These are phyloP conservation scores for Rhagoletis pomonella DNA, from an alignment of 1,140 invertebrate genomes.

Conservation along the genomic window DNA sequence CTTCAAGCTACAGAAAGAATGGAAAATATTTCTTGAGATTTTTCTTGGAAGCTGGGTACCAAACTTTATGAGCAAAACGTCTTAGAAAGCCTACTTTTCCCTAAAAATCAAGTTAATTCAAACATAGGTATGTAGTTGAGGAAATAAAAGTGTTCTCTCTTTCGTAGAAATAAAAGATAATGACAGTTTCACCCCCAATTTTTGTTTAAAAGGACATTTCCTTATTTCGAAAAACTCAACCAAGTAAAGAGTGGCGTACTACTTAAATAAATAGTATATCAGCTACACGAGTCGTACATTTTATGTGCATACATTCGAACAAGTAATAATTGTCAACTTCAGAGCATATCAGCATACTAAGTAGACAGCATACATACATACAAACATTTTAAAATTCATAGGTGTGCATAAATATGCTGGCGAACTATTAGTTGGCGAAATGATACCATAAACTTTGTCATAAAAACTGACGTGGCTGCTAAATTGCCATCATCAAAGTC, in stretches of 20 bases:
- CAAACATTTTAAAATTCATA: not conserved
- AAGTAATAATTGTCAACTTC: constrained; percentile 6
- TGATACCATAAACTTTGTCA: not conserved
- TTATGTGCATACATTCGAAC: not conserved
- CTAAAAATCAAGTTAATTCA: too few species aligned
- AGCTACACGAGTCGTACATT: too few species aligned
- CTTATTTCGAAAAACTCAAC: not conserved
- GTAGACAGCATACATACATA: not conserved
- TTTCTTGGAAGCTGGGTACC: too few species aligned
- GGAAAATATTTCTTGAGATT: too few species aligned
- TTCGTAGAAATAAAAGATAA: too few species aligned
- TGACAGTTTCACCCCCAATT: not conserved
- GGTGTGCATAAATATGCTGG: not conserved
- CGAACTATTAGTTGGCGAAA: not conserved
- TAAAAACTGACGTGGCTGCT: not conserved
- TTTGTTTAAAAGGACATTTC: not conserved
- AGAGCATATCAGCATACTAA: not conserved
- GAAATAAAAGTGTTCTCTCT: too few species aligned
- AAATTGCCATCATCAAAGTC: constrained; percentile 29
- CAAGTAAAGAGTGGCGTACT: not conserved
- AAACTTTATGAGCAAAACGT: too few species aligned
- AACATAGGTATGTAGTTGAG: too few species aligned
- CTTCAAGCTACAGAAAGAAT: too few species aligned
- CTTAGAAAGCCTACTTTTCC: too few species aligned
- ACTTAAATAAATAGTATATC: too few species aligned